These are phyloP conservation scores for Ascaphus truei DNA, from an alignment of 2,113 vertebrate genomes.

Conservation along the genomic window DNA sequence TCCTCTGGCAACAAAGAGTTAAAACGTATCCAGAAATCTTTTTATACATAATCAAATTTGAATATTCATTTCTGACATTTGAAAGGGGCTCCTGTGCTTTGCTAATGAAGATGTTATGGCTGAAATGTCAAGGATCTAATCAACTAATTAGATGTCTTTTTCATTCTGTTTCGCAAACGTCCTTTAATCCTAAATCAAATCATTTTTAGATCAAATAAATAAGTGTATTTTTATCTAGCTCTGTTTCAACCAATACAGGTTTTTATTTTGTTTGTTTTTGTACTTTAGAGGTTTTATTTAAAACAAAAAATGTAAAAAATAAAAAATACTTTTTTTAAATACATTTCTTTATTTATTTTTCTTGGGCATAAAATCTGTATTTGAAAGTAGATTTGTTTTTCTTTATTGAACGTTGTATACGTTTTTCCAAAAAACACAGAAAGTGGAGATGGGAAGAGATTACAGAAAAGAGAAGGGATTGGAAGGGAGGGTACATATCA, in stretches of 20 bases:
- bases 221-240: no score
- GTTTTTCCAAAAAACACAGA: no score
- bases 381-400: no score
- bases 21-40: not conserved
- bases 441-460: no score
- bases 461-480: no score
- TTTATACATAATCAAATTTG: not conserved
- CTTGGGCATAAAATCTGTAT: not conserved
- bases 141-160: constrained; percentile 10
- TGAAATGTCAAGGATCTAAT: constrained; percentile 28
- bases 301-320: not conserved
- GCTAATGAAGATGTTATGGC: not conserved
- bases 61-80: not conserved
- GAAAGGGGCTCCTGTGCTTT: not conserved
- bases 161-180: not conserved
- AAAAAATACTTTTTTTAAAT: not conserved
- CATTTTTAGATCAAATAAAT: not conserved
- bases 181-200: not conserved
- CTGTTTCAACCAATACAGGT: no score
- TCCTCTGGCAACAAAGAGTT: not conserved
- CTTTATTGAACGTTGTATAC: no score
- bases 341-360: not conserved
- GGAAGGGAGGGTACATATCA: no score
- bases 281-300: not conserved
- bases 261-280: no score